Conservation (phyloP, 1,140 invertebrate genomes). For the Caenorhabditis tropicalis region DNA sequence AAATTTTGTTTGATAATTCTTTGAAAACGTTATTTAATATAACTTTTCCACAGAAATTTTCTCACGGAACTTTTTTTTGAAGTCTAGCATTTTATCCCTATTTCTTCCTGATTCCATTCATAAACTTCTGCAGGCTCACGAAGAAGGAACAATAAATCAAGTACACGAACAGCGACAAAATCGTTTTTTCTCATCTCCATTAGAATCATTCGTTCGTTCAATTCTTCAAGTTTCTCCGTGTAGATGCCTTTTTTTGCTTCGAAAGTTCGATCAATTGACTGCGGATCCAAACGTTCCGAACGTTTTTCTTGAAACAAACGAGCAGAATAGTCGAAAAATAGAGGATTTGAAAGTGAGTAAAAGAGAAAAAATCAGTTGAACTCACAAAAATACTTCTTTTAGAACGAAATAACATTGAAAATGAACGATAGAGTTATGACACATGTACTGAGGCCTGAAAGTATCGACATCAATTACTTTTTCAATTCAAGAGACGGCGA, state of each 20-base stretch:
- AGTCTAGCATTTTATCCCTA: too few species aligned
- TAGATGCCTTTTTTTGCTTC: constrained; percentile 40
- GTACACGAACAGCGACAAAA: constrained; percentile 49
- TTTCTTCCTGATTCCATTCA: too few species aligned
- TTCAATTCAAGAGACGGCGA: constrained; percentile 25
- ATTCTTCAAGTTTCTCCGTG: constrained; percentile 44
- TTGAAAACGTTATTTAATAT: too few species aligned
- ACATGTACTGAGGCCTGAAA: constrained; percentile 18
- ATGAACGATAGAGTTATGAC: constrained; percentile 10
- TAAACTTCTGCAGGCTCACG: constrained; percentile 49
- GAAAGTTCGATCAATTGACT: constrained; percentile 36
- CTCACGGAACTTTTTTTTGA: too few species aligned
- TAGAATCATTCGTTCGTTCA: constrained; percentile 46
- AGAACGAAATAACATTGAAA: constrained; percentile 16
- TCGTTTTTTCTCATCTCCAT: constrained; percentile 54
- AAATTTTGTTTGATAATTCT: too few species aligned
- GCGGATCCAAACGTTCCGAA: not conserved
- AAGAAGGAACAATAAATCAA: constrained; percentile 58
- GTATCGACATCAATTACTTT: constrained; percentile 14
- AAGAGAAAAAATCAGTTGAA: not conserved
- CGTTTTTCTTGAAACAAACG: constrained; percentile 3
- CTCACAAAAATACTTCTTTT: not conserved
- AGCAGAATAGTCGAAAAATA: not conserved
- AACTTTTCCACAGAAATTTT: too few species aligned
- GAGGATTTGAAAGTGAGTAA: not conserved